These are phyloP conservation scores for Rhabdomys dilectus DNA, from an alignment of 2,113 vertebrate genomes.

Conservation along the genomic window DNA sequence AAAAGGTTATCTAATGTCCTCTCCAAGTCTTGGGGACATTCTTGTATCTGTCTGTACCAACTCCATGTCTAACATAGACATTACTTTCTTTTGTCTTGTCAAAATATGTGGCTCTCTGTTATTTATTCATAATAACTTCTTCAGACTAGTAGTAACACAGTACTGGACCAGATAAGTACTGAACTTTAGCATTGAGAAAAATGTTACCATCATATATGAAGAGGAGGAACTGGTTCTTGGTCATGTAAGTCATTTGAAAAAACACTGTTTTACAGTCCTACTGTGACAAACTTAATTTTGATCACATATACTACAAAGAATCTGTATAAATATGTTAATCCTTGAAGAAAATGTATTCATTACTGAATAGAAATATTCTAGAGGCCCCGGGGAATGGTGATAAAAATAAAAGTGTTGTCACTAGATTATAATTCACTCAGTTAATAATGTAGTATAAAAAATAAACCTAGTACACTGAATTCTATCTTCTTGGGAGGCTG, in stretches of 20 bases:
- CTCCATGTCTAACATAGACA: neutral
- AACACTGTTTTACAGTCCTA: neutral
- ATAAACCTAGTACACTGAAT: neutral
- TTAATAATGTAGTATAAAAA: neutral
- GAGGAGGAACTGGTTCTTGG: neutral
- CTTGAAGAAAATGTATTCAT: neutral
- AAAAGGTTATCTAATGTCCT: neutral
- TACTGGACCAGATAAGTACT: neutral
- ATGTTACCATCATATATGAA: neutral
- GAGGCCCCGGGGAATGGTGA: neutral
- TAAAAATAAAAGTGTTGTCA: constrained; percentile 12
- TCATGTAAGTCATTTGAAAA: neutral
- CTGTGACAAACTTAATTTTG: neutral
- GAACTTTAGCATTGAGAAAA: constrained; percentile 33
- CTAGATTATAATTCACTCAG: neutral
- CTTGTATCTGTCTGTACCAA: neutral
- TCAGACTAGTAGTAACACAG: neutral
- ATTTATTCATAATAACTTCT: constrained; percentile 2
- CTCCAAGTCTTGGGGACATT: neutral
- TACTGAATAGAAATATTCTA: neutral
- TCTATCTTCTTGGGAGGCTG: neutral
- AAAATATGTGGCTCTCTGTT: neutral
- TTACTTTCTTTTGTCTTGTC: constrained; percentile 42
- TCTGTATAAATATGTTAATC: neutral
- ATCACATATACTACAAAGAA: neutral